Evolutionary conservation across 2,113 vertebrate genomes (phyloP), one percentile per base, ranked within the genome.

Genomic region (Aspidoscelis tigris): DNA sequence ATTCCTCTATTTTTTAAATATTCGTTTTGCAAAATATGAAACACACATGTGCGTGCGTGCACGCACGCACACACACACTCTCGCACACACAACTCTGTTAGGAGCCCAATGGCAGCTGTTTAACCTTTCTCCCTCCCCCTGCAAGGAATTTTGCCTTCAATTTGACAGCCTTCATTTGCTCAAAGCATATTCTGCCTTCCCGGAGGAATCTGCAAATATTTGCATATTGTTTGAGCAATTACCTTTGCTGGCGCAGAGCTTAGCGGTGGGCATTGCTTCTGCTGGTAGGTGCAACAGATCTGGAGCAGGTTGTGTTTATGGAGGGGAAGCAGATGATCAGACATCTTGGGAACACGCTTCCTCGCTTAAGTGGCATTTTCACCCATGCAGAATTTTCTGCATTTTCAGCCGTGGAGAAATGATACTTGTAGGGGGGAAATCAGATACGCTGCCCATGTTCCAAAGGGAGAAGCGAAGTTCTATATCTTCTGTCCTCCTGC

Each of bases 201-300:
- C 72, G 43, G 78, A 73, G 68, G 81, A 77, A 2, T 84, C 78
- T 89, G 88, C 81, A 82, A 73, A 73, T 87, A 76, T 86, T 84
- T 84, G 88, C 70, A 58, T 79, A 77, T 74, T 81, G 43, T 0
- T 0, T 9, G 47, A 10, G 78, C 71, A 83, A 79, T 86, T 76
- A 53, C 0, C 3, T 58, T 0, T 9, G 5, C 8, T 50, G n/a
- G 33, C 33, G 33, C 1, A 33, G 33, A 33, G 33, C 3, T n/a
- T 75, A 87, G 84, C 88, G 81, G 80, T 80, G 76, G 2, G 26
- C 14, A 20, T 81, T 83, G 68, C 79, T 33, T 0, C 69, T 65
- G 71, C 76, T 72, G 76, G 11, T 3, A 0, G 75, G 43, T 73
- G 81, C 74, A 88, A 65, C 75, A 20, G 73, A 82, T 12, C 64